Percentiles rank a stretch among this genome's conserved stretches.
Evolutionary conservation across 2,797 vertebrate species (phyloP).

Genomic region (Hoplostethus mediterraneus): DNA sequence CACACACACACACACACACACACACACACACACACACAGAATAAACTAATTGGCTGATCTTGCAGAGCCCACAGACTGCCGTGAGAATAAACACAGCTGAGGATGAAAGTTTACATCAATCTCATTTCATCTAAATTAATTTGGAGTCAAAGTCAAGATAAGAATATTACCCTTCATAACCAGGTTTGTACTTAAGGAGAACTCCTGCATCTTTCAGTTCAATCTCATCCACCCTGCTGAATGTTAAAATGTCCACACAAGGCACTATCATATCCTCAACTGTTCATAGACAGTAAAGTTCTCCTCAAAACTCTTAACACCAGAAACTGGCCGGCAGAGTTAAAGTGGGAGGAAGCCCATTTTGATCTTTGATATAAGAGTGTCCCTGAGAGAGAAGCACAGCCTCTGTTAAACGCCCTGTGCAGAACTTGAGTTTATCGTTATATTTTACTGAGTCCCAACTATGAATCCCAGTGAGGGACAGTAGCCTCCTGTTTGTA

Average conservation of each 20-base stretch:
- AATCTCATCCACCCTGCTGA: not conserved
- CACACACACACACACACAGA: slow-evolving; percentile 1
- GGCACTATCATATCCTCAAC: not conserved
- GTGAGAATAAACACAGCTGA: slow-evolving; percentile 6
- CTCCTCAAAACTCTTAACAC: not conserved
- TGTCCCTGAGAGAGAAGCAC: not conserved
- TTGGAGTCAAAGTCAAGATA: not conserved
- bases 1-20: not conserved
- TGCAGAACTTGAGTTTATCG: not conserved
- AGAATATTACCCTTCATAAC: slow-evolving; percentile 1
- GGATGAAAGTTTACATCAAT: not conserved
- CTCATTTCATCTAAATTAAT: not conserved
- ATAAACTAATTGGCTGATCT: not conserved
- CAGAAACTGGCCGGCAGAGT: not conserved
- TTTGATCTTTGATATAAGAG: slow-evolving; percentile 15
- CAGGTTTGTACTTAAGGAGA: not conserved
- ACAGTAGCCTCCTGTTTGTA: not conserved
- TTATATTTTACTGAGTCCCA: not conserved
- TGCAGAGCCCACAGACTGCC: not conserved
- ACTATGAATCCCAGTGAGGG: not conserved
- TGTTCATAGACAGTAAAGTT: not conserved
- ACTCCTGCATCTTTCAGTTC: not conserved
- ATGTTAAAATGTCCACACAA: not conserved
- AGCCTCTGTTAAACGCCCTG: not conserved
- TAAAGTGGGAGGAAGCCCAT: not conserved